These are phyloP conservation scores for Paradisaea rubra DNA, from an alignment of 2,113 vertebrate genomes.

Conservation along the genomic window DNA sequence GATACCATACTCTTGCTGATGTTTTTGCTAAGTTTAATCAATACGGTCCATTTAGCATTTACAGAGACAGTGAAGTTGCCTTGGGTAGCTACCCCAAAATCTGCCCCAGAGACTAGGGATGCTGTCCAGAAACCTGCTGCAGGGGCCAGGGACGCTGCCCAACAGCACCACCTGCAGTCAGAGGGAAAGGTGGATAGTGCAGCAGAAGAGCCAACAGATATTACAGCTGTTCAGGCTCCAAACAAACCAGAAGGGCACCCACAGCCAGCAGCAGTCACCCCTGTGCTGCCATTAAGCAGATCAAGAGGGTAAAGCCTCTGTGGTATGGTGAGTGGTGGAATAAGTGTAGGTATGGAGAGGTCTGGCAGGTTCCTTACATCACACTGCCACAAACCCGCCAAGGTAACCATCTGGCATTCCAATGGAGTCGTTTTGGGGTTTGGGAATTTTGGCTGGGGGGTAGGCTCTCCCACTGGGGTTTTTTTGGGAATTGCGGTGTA, in stretches of 20 bases:
- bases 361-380: background rate
- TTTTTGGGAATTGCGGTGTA: background rate
- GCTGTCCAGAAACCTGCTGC: background rate
- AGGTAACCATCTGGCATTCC: background rate
- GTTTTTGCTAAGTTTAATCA: background rate
- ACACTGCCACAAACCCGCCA: accelerated
- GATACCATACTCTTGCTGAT: background rate
- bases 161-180: background rate
- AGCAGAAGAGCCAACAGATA: background rate
- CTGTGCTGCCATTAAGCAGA: background rate
- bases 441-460: too few species aligned
- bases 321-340: accelerated
- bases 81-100: background rate
- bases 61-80: background rate
- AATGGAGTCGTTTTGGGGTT: accelerated
- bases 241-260: background rate
- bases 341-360: background rate
- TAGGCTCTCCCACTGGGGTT: accelerated
- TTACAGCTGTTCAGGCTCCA: accelerated
- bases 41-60: background rate
- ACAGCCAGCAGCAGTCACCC: background rate
- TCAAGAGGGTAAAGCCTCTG: background rate
- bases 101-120: background rate
- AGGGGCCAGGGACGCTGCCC: background rate
- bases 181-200: background rate